Conservation (phyloP, 2,113 vertebrate genomes). For the Condylura cristata region DNA sequence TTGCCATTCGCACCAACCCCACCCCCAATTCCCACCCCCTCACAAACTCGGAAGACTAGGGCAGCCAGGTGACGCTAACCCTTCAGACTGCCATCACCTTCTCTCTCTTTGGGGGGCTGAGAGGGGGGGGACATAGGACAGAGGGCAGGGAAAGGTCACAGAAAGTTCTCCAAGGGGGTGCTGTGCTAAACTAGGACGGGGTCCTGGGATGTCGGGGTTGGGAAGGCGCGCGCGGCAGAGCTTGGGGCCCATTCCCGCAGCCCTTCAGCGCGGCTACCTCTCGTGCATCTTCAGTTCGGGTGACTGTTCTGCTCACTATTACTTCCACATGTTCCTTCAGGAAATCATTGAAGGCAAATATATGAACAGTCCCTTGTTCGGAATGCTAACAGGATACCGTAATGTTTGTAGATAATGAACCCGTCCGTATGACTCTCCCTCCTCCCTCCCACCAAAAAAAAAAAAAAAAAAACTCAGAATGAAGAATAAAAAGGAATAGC, state of each 20-base stretch:
- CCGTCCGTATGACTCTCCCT: neutral
- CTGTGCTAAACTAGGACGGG: neutral
- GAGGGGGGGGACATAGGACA: neutral
- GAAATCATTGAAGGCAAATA: constrained; percentile 87
- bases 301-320: constrained; percentile 88
- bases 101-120: neutral
- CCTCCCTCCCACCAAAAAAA: neutral
- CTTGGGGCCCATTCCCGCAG: neutral
- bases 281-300: constrained; percentile 82
- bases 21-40: neutral
- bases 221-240: neutral
- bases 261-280: constrained; percentile 50
- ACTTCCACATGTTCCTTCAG: constrained; percentile 97
- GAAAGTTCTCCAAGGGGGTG: neutral
- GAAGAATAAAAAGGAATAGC: neutral
- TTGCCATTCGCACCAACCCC: neutral
- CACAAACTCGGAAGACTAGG: neutral
- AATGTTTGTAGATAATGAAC: constrained; percentile 84
- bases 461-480: neutral
- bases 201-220: neutral
- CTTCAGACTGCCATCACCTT: neutral
- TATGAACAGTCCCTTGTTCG: constrained; percentile 92
- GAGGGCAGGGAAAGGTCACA: neutral
- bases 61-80: neutral
- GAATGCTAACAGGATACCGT: constrained; percentile 90